These are phyloP conservation scores for Capitulum mitella DNA, from an alignment of 2,888 invertebrate genomes.

Conservation along the genomic window DNA sequence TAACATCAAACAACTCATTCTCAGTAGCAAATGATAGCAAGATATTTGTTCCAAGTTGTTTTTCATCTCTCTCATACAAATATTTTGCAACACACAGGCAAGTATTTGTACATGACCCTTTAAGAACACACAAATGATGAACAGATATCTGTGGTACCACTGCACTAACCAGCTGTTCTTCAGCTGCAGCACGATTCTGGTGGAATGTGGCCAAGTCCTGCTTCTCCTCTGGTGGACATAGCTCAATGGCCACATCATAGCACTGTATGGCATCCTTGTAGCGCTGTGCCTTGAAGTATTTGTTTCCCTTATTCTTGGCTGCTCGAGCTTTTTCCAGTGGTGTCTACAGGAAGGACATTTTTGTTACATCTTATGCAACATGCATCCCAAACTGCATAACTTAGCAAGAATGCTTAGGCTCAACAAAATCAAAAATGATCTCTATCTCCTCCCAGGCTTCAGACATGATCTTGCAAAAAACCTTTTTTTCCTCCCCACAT, in stretches of 20 bases:
- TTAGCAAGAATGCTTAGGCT: no score
- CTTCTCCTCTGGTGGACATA: conserved; percentile 51
- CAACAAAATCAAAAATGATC: no score
- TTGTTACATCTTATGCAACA: not conserved
- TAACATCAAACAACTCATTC: not conserved
- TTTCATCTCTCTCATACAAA: no score
- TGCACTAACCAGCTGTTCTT: conserved; percentile 82
- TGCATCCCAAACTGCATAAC: no score
- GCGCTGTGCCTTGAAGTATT: conserved; percentile 45
- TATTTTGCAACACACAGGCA: no score
- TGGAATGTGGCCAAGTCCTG: conserved; percentile 81
- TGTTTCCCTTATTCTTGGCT: conserved; percentile 47
- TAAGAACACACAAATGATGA: no score
- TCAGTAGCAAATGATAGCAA: not conserved
- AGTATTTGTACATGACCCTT: no score
- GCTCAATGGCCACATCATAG: conserved; percentile 47
- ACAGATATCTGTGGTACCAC: no score
- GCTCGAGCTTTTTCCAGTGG: conserved; percentile 63
- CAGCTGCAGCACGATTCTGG: conserved; percentile 92
- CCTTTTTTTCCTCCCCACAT: no score
- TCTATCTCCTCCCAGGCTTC: no score
- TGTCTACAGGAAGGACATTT: conserved; percentile 43
- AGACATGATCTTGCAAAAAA: no score
- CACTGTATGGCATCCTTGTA: conserved; percentile 47
- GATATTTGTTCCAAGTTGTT: no score